Base-by-base conservation (phyloP, 2,113 vertebrate genomes). In the Psilopsiagon aymara region DNA sequence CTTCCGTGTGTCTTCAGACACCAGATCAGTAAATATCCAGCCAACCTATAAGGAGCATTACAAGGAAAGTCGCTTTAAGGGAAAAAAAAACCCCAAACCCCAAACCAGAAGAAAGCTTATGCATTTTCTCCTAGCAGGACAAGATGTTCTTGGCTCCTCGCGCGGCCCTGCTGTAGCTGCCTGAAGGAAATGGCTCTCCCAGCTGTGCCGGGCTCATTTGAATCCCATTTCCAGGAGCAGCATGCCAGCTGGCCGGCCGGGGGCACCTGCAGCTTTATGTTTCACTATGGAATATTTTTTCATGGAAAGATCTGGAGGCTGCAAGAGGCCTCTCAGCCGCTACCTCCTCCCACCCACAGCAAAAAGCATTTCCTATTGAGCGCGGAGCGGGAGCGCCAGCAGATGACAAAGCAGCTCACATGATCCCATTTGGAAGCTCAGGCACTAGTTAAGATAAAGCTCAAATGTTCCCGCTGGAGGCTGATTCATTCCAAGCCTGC, bases 1-100 rank as follows among this genome's bases (percentile, higher is more conserved):
- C 98, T 99, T 99, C 90, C 99, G 98, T 10, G 98, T 99, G 71
- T 99, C 99, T 95, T 99, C 99, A 1, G 99, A 99, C 62, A 99
- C 97, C 57, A 99, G 98, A 91, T 99, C 99, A 33, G 99, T 99
- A 91, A 99, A 99, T 97, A 99, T 99, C 99, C 99, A 99, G 60
- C 99, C 99, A 78, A 99, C 98, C 99, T 99, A 62, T 69, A 92
- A 39, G 43, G 78, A 62, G 86, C 11, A 59, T 73, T 37, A 76
- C 3, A 59, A 33, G 91, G 63, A 94, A 82, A 71, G 5, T 7
- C 68, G 37, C 79, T 95, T 94, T 62, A 24, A 92, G 82, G 19
- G 4, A 17, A 64, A 84, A 75, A 75, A 55, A 18, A 25, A 16
- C 39, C 2, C 52, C 43, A 84, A 55, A 68, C 47, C 57, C 57